phyloP scores from a whole-genome alignment of 2,888 invertebrate genomes.

The Patella caerulea region DNA sequence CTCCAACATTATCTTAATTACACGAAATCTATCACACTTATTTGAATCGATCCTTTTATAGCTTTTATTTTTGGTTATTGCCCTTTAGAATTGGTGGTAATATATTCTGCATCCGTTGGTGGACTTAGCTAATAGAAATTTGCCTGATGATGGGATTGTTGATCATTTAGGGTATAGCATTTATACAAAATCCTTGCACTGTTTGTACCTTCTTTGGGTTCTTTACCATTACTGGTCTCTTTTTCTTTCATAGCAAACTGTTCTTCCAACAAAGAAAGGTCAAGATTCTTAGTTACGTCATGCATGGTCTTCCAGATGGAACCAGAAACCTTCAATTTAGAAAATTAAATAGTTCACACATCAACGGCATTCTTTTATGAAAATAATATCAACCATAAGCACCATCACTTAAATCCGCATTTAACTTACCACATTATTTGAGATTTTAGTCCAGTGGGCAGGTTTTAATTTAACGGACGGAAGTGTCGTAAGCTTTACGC shows the following conservation, averaged over 20 bases:
- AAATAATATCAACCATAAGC: not conserved
- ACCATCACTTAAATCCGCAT: not conserved
- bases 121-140: no score
- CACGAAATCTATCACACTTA: no score
- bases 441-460: constrained; percentile 50
- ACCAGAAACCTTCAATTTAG: no score
- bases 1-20: no score
- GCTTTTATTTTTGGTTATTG: no score
- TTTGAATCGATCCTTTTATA: no score
- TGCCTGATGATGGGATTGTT: no score
- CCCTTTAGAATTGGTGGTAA: no score
- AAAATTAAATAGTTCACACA: not conserved
- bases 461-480: constrained; percentile 44
- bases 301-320: constrained; percentile 31
- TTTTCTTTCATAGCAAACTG: constrained; percentile 48
- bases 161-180: no score
- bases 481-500: constrained; percentile 14
- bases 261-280: constrained; percentile 41
- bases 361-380: not conserved
- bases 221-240: constrained; percentile 27
- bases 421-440: constrained; percentile 43
- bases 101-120: no score
- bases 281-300: constrained; percentile 37
- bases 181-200: no score
- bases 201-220: not conserved